These are phyloP conservation scores for Abramis brama DNA, from an alignment of 2,113 vertebrate genomes.

Conservation along the genomic window DNA sequence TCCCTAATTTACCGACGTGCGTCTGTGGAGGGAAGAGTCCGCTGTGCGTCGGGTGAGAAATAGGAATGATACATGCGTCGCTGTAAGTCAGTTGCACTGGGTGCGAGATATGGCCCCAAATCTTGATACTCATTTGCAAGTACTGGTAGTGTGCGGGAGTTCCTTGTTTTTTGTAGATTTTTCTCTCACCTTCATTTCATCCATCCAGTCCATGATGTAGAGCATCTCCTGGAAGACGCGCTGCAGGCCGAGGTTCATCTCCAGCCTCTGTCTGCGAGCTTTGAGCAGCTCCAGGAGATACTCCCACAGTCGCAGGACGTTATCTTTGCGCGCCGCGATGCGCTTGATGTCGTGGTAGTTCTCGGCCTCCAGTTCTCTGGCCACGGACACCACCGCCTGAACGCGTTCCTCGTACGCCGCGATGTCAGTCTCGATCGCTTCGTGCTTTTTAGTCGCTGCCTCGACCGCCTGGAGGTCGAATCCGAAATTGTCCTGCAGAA, in stretches of 20 bases:
- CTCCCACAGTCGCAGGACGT: constrained; percentile 94
- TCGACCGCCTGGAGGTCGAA: constrained; percentile 97
- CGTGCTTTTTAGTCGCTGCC: constrained; percentile 94
- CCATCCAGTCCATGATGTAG: constrained; percentile 99
- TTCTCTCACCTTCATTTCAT: constrained; percentile 92
- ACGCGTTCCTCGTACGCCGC: constrained; percentile 93
- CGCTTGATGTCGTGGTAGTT: constrained; percentile 95
- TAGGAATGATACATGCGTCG: no score
- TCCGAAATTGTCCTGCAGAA: constrained; percentile 92
- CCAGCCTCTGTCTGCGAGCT: constrained; percentile 87
- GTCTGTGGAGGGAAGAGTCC: no score
- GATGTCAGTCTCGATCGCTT: constrained; percentile 96
- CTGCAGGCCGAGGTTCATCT: constrained; percentile 94
- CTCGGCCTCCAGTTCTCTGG: constrained; percentile 88
- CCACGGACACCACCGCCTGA: constrained; percentile 90
- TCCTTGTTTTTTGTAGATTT: no score
- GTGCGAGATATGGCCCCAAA: no score
- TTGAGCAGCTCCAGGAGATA: constrained; percentile 93
- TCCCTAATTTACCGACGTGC: no score
- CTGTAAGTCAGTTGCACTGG: no score
- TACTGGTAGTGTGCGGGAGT: no score
- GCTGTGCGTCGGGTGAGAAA: no score
- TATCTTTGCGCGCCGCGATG: constrained; percentile 88
- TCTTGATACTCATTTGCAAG: no score
- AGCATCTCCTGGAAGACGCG: constrained; percentile 98